These are phyloP conservation scores for Leucopsar rothschildi DNA, from an alignment of 2,113 vertebrate genomes.

Conservation along the genomic window DNA sequence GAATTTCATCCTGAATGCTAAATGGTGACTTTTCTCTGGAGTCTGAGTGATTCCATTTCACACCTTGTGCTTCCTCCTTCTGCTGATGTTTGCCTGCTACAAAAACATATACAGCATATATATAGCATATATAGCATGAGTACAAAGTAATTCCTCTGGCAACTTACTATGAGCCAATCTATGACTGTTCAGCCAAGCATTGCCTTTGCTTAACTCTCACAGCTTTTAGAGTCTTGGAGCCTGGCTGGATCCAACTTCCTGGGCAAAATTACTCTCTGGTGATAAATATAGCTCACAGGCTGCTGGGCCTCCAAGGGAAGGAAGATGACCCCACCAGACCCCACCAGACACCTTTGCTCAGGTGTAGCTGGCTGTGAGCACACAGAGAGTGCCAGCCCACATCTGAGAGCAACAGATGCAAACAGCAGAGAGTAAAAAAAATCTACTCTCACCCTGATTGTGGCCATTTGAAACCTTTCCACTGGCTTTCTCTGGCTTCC, in stretches of 20 bases:
- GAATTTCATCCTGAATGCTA: not conserved
- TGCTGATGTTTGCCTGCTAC: not conserved
- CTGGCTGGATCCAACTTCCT: not conserved
- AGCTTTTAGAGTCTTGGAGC: not conserved
- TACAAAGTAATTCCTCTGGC: not conserved
- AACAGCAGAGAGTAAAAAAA: not conserved
- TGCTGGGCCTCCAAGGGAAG: not conserved
- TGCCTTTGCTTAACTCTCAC: not conserved
- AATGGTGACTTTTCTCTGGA: not conserved
- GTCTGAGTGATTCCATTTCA: not conserved
- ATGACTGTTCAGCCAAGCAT: not conserved
- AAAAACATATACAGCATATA: not conserved
- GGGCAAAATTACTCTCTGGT: not conserved
- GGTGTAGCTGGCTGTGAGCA: not conserved
- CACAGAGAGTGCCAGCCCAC: not conserved
- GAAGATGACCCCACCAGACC: not conserved
- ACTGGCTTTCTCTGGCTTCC: not conserved
- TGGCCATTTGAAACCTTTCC: not conserved
- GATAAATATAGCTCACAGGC: not conserved
- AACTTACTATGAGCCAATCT: not conserved
- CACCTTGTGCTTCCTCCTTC: not conserved
- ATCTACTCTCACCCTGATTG: not conserved
- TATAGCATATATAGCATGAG: not conserved
- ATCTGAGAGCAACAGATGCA: not conserved
- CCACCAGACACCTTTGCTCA: not conserved